phyloP scores from a whole-genome alignment of 2,113 vertebrate genomes.

The Zosterops lateralis region DNA sequence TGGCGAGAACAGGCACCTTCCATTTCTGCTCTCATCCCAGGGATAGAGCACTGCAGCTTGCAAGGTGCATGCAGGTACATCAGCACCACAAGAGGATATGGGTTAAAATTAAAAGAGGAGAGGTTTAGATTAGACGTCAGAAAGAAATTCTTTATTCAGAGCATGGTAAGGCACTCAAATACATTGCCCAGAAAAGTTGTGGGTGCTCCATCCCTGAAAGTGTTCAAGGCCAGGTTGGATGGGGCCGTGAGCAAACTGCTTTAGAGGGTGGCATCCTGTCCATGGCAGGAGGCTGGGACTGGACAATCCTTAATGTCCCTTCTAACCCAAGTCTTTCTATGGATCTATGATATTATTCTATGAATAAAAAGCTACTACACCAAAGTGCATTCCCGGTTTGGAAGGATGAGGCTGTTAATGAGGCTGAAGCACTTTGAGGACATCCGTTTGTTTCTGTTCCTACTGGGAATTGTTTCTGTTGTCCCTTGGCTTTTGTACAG shows the following conservation, averaged over 20 bases:
- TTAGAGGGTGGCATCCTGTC: background rate
- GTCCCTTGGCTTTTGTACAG: background rate
- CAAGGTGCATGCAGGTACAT: background rate
- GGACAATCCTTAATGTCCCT: background rate
- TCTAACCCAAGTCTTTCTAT: background rate
- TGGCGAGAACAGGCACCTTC: rapidly evolving
- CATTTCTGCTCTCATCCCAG: background rate
- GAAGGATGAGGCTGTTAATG: background rate
- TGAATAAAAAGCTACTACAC: background rate
- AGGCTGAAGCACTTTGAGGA: background rate
- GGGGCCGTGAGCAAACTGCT: background rate
- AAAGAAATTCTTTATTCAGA: background rate
- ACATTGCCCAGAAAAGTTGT: rapidly evolving
- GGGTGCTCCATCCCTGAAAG: background rate
- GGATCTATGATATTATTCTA: background rate
- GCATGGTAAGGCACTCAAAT: rapidly evolving
- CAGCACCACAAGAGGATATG: background rate
- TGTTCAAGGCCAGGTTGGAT: background rate
- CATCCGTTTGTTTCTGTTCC: background rate
- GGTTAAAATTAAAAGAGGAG: background rate
- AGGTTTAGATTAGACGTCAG: background rate
- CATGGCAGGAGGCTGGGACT: background rate
- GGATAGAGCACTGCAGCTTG: background rate
- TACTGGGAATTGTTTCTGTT: background rate
- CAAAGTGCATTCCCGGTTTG: background rate